These are phyloP conservation scores for Megamerina dolium DNA, from an alignment of 2,888 invertebrate genomes.

Conservation along the genomic window DNA sequence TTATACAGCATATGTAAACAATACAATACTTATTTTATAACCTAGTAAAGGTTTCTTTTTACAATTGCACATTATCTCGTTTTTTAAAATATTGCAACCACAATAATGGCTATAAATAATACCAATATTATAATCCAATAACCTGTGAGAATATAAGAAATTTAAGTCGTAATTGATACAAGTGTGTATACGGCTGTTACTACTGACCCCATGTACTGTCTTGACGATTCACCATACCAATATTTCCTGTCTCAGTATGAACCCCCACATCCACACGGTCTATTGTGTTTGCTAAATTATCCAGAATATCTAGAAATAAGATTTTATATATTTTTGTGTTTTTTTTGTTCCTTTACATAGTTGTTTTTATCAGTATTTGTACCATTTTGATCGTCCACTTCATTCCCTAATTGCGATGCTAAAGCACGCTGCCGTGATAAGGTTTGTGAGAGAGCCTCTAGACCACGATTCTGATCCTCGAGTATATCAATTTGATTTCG, in stretches of 20 bases:
- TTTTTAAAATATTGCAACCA: constrained; percentile 53
- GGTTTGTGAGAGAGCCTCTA: constrained; percentile 68
- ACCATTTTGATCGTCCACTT: constrained; percentile 77
- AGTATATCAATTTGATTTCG: constrained; percentile 57
- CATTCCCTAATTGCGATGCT: constrained; percentile 66
- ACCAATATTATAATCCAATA: constrained; percentile 69
- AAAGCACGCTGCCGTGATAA: constrained; percentile 71
- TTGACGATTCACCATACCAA: constrained; percentile 59
- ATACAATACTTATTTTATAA: too few species aligned
- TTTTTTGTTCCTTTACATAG: too few species aligned
- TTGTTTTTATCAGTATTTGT: constrained; percentile 20
- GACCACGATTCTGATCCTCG: constrained; percentile 69
- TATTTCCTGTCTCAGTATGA: constrained; percentile 60
- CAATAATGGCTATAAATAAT: constrained; percentile 62
- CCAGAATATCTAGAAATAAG: constrained; percentile 59
- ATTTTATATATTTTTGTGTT: constrained; percentile 5
- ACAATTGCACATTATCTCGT: too few species aligned
- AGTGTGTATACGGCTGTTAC: too few species aligned
- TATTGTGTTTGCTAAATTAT: constrained; percentile 67
- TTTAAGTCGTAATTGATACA: not conserved
- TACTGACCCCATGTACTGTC: constrained; percentile 67
- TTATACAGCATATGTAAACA: too few species aligned
- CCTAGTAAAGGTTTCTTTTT: too few species aligned
- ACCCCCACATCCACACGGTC: constrained; percentile 66
- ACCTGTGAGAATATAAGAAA: constrained; percentile 42